These are phyloP conservation scores for Tetheella fluctuosa DNA, from an alignment of 2,888 invertebrate species.

Conservation along the genomic window DNA sequence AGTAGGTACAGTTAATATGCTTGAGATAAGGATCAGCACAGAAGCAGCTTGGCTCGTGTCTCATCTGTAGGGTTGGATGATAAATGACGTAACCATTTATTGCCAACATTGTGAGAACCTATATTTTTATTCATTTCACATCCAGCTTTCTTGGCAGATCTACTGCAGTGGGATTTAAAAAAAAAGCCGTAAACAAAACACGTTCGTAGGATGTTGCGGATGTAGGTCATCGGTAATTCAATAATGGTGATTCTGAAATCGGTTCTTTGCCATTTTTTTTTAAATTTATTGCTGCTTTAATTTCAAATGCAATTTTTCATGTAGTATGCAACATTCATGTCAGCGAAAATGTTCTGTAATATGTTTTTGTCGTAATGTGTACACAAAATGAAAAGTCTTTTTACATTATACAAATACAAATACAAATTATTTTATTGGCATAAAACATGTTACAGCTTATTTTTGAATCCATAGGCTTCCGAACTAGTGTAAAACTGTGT, in stretches of 20 bases:
- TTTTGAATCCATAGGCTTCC: too few species aligned
- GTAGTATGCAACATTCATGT: not conserved
- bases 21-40: not conserved
- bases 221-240: slow-evolving; percentile 55
- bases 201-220: slow-evolving; percentile 27
- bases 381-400: slow-evolving; percentile 24
- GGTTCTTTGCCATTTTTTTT: slow-evolving; percentile 37
- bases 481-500: too few species aligned
- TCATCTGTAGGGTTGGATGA: slow-evolving; percentile 38
- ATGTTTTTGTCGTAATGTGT: slow-evolving; percentile 11
- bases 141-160: slow-evolving; percentile 56
- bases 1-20: not conserved
- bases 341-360: slow-evolving; percentile 9
- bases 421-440: too few species aligned
- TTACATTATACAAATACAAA: slow-evolving; percentile 24
- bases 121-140: slow-evolving; percentile 41
- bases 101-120: slow-evolving; percentile 36
- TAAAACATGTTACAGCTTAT: too few species aligned
- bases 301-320: not conserved
- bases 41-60: slow-evolving; percentile 34
- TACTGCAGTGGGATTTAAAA: slow-evolving; percentile 34
- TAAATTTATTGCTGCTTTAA: not conserved
- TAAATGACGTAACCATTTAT: slow-evolving; percentile 41
- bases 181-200: slow-evolving; percentile 38
- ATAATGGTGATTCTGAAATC: slow-evolving; percentile 40